phyloP scores from a whole-genome alignment of 1,140 invertebrate species.

The Rhagoletis pomonella region DNA sequence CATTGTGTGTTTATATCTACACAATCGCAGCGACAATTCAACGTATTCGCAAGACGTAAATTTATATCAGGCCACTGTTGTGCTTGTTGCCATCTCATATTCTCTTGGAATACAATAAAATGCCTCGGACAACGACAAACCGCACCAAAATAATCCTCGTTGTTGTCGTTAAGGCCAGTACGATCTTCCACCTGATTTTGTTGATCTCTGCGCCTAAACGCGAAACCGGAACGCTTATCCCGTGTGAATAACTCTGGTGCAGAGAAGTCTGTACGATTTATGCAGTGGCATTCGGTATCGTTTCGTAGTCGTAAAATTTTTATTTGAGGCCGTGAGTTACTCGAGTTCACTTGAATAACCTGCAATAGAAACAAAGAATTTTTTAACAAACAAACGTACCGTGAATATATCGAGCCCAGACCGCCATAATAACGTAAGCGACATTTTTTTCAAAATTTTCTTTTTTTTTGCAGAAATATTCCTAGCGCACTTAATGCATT shows the following conservation, averaged over 20 bases:
- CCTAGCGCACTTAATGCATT: no score
- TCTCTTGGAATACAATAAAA: slow-evolving; percentile 63
- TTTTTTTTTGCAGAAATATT: no score
- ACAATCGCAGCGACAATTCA: slow-evolving; percentile 67
- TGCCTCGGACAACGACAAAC: slow-evolving; percentile 66
- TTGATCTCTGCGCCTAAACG: neutral
- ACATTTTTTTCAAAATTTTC: no score
- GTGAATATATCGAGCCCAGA: no score
- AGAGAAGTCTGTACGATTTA: slow-evolving; percentile 55
- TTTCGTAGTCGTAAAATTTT: slow-evolving; percentile 60
- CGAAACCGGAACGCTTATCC: slow-evolving; percentile 60
- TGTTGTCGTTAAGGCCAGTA: neutral
- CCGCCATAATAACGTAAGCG: no score
- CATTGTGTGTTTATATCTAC: slow-evolving; percentile 64
- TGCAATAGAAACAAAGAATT: slow-evolving; percentile 26
- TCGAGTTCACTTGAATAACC: slow-evolving; percentile 41
- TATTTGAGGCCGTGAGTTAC: slow-evolving; percentile 43
- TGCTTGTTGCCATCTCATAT: slow-evolving; percentile 38
- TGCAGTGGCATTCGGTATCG: slow-evolving; percentile 69
- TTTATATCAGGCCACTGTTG: neutral
- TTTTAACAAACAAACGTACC: neutral
- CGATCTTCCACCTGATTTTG: neutral
- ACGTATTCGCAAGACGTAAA: slow-evolving; percentile 4
- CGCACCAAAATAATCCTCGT: neutral
- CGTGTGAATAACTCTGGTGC: slow-evolving; percentile 52